phyloP scores from a whole-genome alignment of 2,113 vertebrate genomes.

The Calidris pugnax region DNA sequence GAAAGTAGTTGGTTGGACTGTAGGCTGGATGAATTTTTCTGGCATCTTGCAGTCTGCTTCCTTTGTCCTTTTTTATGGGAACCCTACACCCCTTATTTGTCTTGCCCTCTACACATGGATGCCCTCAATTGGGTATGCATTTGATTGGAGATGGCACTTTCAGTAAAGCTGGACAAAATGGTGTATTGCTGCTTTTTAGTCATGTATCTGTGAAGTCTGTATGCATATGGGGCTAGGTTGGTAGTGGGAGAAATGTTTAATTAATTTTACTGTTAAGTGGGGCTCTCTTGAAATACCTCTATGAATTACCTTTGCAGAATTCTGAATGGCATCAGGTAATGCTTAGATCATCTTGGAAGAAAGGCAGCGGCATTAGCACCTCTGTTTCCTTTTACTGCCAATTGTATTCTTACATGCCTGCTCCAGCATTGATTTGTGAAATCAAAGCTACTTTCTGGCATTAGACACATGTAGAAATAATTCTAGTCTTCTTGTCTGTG shows the following conservation, averaged over 20 bases:
- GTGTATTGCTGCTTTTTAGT: neutral
- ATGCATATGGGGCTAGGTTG: neutral
- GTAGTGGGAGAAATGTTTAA: neutral
- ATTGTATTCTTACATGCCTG: neutral
- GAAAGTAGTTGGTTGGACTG: neutral
- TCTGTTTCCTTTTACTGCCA: neutral
- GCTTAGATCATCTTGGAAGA: neutral
- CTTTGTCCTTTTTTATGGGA: neutral
- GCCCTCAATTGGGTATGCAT: rapidly evolving
- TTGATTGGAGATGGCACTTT: neutral
- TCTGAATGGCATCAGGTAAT: neutral
- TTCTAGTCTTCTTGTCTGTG: neutral
- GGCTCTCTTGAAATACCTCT: neutral
- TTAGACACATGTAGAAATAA: neutral
- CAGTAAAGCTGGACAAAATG: neutral
- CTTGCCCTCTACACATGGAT: neutral
- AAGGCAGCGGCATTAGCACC: neutral
- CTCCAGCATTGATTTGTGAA: neutral
- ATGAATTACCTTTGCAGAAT: neutral
- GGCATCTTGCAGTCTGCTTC: neutral
- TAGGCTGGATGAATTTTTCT: neutral
- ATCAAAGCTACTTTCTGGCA: neutral
- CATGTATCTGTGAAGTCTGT: neutral
- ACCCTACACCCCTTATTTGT: neutral
- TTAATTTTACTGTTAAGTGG: neutral